Evolutionary conservation across 1,140 invertebrate genomes (phyloP), one percentile per base, ranked within the genome.

Genomic region (Brachionus manjavacas): DNA sequence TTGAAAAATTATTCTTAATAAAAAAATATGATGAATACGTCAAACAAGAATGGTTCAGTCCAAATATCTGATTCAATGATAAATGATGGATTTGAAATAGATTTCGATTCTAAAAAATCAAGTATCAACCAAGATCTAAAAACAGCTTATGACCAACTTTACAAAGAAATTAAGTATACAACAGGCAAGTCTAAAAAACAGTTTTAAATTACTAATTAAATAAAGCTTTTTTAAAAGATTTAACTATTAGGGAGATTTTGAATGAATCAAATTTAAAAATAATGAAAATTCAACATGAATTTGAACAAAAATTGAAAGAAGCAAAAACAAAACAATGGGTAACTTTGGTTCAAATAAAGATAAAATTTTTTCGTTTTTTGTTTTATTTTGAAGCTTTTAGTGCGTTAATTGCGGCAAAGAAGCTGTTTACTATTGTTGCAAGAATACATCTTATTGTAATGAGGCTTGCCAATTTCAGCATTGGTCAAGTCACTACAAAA

Each of bases 381-480:
- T 11, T 74, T 39, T 23, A 41, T 72, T 39, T 68, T 12, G 7
- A 41, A 52, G 14, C 4, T 84, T 86, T 23, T 85, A 90, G 90
- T 96, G 95, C 88, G 93, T 94, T 0, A 92, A 92, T 86, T 97
- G 95, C 90, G 92, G 92, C 64, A 93, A 94, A 85, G 94, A 96
- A 89, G 94, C 95, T 0, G 92, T 94, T 85, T 95, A 95, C 88
- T 96, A 95, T 89, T 96, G 95, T 87, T 96, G 95, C 87, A 96
- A 95, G 95, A 96, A 96, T 89, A 96, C 95, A 0, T 93, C 94
- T 41, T 97, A 97, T 88, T 97, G 95, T 89, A 93, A 94, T 90
- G 94, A 94, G 88, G 91, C 92, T 3, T 96, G 95, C 86, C 90
- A 91, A 86, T 90, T 91, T 86, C 85, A 87, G 8, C 90, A 91